Evolutionary conservation across 30 jellyfish, hydroid and myxozoan genomes (phyloP), one percentile per base, ranked within the genome.

Genomic region (Rhopilema esculentum): DNA sequence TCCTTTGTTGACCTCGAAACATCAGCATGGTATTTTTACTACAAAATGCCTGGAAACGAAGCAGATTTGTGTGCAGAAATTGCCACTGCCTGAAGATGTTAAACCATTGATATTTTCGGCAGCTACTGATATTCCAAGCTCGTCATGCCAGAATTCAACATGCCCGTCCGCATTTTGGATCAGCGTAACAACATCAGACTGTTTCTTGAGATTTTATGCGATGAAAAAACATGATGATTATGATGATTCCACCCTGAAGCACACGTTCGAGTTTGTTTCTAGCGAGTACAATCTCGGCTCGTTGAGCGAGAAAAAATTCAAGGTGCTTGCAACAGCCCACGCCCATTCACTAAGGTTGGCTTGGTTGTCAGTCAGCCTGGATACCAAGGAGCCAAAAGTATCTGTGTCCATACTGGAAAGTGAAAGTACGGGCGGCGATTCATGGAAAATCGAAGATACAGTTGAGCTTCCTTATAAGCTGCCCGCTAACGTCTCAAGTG

Each of bases 401-500:
- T 72, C 86, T 0, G 84, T 88, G 27, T 63, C 91, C 16, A 71
- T 90, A 4, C 69, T 84, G 1, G 99, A 96, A 69, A 80, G 92
- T 70, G 96, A 90, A 52, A 85, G 97, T 49, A 84, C 99, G 30
- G 99, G 99, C n/a, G 98, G 97, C 28, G 71, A 83, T 25, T 24
- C 61, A 1, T 96, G 98, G 99, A 73, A 81, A 32, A 72, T 84
- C 19, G 97, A 96, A 50, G 92, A 82, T 82, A n/a, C 85, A 18
- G 48, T 90, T 25, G 79, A 77, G 15, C 53, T 91, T n/a, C 88
- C 92, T 6, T 79, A 78, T 16, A n/a, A 65, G 24, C 67, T 71
- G n/a, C 90, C 84, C 23, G 87, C 83, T 2, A 70, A 57, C 71
- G 72, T 82, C 27, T 74, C 81, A 19, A 32, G 40, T n/a, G 83